Evolutionary conservation across 2,797 vertebrate species (phyloP), one percentile per base, ranked within the genome.

Genomic region (Danio choprae): DNA sequence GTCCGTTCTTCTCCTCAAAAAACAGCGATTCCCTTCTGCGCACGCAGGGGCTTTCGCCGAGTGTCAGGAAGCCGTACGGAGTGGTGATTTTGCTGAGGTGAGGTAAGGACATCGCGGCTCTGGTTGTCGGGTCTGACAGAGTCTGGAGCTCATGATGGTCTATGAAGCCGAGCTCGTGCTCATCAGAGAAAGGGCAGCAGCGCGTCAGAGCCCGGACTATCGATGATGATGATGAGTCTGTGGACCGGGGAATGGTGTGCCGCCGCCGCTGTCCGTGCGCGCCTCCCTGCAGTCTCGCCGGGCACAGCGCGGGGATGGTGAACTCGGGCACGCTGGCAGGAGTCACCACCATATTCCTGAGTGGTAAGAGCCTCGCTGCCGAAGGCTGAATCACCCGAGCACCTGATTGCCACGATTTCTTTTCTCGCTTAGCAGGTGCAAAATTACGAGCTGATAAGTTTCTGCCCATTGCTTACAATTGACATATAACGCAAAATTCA

Each of bases 281-380:
- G 36, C 22, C 20, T 7, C 60, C n/a, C n/a, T 53, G n/a, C 6
- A 63, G 59, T 18, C 64, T 64, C 41, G 12, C 65, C 6, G 71
- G 56, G 46, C 77, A 51, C 56, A 88, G 73, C 1, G 83, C 69
- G 5, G 87, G 88, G 51, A 89, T 87, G 44, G 70, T 83, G 51
- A 89, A 89, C 58, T 82, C 77, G 1, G 87, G 86, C 6, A 88
- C 83, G 18, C 84, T 84, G 29, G 81, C 87, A n/a, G 88, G 88
- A 29, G 88, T 89, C 78, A 88, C 80, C 63, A 88, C 86, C 82
- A 89, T 80, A 3, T 83, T 73, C 55, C 74, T 36, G 9, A 85
- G 41, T 40, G 82, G 71, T 43, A 85, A 20, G 15, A 69, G 76
- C 41, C 79, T 87, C 38, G 71, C 53, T 69, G 50, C 77, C 29